A percentile compares a stretch with the other conserved stretches of the same genome.
Conservation (phyloP, 2,113 vertebrate species). For the Eptesicus fuscus region DNA sequence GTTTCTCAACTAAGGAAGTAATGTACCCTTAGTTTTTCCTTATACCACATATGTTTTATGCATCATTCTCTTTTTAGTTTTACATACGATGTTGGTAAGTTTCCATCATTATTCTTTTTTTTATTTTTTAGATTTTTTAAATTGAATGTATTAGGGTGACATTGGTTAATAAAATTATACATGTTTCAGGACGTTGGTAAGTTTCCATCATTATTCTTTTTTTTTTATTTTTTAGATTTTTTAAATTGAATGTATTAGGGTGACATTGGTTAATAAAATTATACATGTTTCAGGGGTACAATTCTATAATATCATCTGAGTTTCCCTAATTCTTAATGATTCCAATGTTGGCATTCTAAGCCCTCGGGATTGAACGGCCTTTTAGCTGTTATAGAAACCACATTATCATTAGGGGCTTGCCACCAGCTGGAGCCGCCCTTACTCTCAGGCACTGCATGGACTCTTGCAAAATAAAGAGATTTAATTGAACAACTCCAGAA, state of each 20-base stretch:
- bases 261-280: too few species aligned
- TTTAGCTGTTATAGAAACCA: neutral
- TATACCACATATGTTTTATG: neutral
- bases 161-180: too few species aligned
- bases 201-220: neutral
- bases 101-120: neutral
- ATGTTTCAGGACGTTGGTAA: too few species aligned
- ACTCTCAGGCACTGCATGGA: slow-evolving; percentile 85
- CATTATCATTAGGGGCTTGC: neutral
- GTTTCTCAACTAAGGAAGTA: neutral
- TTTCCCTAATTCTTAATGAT: neutral
- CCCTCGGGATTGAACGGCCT: neutral
- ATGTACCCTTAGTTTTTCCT: neutral
- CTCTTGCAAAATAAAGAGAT: slow-evolving; percentile 73
- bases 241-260: neutral
- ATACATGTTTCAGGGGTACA: too few species aligned
- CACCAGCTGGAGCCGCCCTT: slow-evolving; percentile 77
- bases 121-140: neutral
- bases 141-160: too few species aligned
- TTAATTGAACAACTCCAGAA: neutral
- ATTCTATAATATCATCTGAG: too few species aligned
- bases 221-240: neutral
- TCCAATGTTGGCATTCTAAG: neutral
- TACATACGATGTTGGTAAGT: neutral
- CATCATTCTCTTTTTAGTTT: neutral